Conservation (phyloP, 2,113 vertebrate genomes). For the Vimba vimba region DNA sequence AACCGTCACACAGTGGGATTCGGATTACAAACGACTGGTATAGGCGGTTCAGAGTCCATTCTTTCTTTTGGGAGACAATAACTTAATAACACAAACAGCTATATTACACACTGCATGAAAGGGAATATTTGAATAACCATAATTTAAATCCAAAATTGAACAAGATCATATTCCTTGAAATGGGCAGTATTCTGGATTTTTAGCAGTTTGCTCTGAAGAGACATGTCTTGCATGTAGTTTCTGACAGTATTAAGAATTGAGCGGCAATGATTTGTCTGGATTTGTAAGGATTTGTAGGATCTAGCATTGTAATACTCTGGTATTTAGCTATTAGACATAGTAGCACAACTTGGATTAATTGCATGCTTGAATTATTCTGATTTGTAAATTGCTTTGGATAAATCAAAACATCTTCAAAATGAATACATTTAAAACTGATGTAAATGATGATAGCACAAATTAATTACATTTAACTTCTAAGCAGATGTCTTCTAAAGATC, state of each 20-base stretch:
- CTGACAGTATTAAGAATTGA: background rate
- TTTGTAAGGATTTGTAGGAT: background rate
- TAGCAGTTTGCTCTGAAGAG: background rate
- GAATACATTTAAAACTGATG: background rate
- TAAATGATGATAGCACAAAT: background rate
- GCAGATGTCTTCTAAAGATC: background rate
- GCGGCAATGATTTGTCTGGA: slow-evolving; percentile 10
- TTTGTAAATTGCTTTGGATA: background rate
- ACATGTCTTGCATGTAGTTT: background rate
- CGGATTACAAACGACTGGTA: too few species aligned
- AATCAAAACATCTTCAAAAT: background rate
- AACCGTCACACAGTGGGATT: too few species aligned
- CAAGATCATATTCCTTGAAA: background rate
- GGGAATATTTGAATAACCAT: too few species aligned
- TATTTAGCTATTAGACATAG: background rate
- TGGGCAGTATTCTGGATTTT: background rate
- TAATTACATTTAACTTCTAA: background rate
- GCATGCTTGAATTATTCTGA: background rate
- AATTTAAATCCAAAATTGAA: background rate
- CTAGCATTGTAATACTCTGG: background rate
- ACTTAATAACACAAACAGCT: too few species aligned
- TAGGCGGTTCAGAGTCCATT: too few species aligned
- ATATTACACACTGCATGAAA: too few species aligned
- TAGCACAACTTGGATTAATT: background rate
- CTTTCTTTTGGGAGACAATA: too few species aligned